These are phyloP conservation scores for Premnoplex brunnescens DNA, from an alignment of 2,797 vertebrate species.

Conservation along the genomic window DNA sequence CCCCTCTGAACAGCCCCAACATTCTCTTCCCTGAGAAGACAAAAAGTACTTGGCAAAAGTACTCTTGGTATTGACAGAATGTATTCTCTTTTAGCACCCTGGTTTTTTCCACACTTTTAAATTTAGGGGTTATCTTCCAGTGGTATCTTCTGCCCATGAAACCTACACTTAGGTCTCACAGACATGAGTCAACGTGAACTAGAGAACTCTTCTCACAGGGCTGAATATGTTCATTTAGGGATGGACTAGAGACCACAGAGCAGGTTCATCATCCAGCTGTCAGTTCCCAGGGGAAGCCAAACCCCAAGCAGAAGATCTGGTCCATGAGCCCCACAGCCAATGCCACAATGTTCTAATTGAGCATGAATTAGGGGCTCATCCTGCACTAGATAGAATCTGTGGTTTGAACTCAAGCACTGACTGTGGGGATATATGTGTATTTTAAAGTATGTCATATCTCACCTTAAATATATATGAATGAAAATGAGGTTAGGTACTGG, in stretches of 20 bases:
- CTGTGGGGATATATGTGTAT: neutral
- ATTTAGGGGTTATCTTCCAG: neutral
- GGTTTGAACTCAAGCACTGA: neutral
- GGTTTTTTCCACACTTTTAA: neutral
- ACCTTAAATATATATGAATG: slow-evolving; percentile 29
- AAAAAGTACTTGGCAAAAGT: neutral
- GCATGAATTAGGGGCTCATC: neutral
- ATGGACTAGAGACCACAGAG: neutral
- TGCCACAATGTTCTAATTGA: neutral
- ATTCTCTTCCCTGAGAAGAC: neutral
- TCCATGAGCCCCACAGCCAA: fast-evolving
- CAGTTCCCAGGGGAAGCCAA: neutral
- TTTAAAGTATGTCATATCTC: neutral
- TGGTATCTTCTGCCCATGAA: neutral
- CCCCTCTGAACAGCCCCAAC: neutral
- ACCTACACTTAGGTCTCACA: neutral
- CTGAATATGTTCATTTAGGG: neutral
- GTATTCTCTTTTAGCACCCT: neutral
- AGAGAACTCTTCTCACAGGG: neutral
- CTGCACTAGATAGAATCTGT: neutral
- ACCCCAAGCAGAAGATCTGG: neutral
- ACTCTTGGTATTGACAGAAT: neutral
- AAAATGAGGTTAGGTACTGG: neutral
- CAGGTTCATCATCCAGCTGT: neutral
- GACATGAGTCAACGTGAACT: neutral